Conservation (phyloP, 2,797 vertebrate species). For the Eospalax fontanierii region DNA sequence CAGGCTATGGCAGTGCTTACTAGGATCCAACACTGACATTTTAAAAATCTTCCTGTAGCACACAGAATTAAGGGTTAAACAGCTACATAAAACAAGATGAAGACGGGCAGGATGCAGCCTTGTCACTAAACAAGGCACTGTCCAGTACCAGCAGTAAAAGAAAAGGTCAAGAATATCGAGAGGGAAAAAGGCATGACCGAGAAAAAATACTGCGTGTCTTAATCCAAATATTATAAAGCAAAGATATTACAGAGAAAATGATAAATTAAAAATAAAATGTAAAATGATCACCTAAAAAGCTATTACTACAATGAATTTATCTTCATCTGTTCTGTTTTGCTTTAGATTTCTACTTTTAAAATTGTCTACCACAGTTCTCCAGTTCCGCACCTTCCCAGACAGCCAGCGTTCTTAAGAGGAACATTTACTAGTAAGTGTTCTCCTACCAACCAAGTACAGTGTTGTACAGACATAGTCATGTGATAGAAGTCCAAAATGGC, state of each 20-base stretch:
- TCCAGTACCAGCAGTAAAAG: background rate
- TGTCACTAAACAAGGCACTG: background rate
- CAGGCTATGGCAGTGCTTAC: background rate
- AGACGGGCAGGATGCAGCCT: background rate
- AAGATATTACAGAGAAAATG: constrained; percentile 43
- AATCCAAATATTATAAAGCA: background rate
- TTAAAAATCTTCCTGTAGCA: background rate
- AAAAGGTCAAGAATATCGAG: background rate
- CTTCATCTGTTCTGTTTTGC: background rate
- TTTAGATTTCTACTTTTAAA: constrained; percentile 42
- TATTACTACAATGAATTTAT: background rate
- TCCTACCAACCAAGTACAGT: background rate
- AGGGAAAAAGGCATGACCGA: background rate
- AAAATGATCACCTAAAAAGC: constrained; percentile 2
- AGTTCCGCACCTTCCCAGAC: background rate
- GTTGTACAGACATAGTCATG: background rate
- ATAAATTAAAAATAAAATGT: background rate
- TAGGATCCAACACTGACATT: background rate
- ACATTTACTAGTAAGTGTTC: background rate
- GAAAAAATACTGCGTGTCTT: constrained; percentile 58
- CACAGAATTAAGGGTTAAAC: constrained; percentile 23
- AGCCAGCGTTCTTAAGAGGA: background rate
- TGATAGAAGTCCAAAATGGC: background rate
- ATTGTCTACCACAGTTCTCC: background rate
- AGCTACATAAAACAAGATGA: background rate